Evolutionary conservation across 2,888 invertebrate species (phyloP).

Genomic region (Tetramorium bicarinatum): DNA sequence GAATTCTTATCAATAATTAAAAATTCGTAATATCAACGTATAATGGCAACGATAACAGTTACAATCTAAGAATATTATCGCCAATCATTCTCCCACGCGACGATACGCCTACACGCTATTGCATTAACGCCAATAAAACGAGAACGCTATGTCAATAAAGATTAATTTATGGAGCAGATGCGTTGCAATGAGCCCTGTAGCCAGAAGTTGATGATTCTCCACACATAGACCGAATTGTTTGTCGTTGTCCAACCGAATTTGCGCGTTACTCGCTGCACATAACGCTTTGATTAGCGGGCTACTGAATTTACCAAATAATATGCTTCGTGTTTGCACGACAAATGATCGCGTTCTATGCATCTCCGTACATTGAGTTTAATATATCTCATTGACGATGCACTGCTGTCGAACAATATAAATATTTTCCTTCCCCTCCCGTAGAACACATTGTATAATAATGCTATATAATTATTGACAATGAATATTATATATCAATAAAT

Average conservation of each 20-base stretch:
- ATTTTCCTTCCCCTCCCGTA: background rate
- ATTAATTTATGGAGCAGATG: conserved; percentile 60
- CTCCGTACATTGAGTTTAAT: background rate
- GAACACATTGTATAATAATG: background rate
- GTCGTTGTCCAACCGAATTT: conserved; percentile 29
- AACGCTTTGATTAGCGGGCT: conserved; percentile 40
- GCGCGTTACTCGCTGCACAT: conserved; percentile 11
- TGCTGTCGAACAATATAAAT: background rate
- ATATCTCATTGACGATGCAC: conserved; percentile 6
- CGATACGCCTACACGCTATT: conserved; percentile 8
- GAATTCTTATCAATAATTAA: background rate
- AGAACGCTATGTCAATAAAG: conserved; percentile 56
- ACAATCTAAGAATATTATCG: background rate
- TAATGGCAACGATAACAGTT: background rate
- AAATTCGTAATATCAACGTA: conserved; percentile 1
- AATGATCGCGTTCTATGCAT: conserved; percentile 20
- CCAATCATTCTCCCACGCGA: background rate
- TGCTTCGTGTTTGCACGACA: conserved; percentile 14
- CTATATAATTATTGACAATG: background rate
- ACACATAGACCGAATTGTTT: conserved; percentile 23
- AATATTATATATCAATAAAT: background rate
- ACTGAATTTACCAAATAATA: conserved; percentile 48
- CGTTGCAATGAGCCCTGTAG: conserved; percentile 43
- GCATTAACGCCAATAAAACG: conserved; percentile 19
- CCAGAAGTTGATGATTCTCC: conserved; percentile 39